Conservation (phyloP, 2,113 vertebrate species). For the Empidonax alnorum region DNA sequence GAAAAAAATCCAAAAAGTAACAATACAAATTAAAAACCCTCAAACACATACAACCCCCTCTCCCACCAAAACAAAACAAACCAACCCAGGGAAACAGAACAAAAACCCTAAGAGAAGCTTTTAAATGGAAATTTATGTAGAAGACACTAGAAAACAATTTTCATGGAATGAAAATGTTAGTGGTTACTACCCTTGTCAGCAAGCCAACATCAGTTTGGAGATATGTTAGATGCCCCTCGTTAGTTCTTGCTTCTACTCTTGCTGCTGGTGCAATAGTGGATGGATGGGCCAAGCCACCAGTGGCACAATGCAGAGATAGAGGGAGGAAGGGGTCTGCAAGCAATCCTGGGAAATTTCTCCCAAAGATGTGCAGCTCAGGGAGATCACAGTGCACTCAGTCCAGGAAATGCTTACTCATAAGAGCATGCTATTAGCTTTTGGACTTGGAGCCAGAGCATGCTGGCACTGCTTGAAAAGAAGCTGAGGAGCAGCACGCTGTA, state of each 20-base stretch:
- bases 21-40: background rate
- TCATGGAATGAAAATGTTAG: background rate
- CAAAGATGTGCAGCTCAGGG: background rate
- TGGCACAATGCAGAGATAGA: background rate
- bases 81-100: background rate
- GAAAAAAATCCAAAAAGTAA: background rate
- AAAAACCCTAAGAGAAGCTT: background rate
- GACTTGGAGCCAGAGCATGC: background rate
- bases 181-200: background rate
- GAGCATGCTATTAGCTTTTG: background rate
- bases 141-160: background rate
- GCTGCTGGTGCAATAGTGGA: background rate
- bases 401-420: conserved; percentile 20
- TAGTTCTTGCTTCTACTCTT: background rate
- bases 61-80: background rate
- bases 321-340: background rate
- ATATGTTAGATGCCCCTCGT: background rate
- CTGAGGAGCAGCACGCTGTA: background rate
- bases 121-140: background rate
- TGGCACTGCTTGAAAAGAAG: background rate
- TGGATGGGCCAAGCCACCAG: background rate
- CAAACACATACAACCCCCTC: fast-evolving
- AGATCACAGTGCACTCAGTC: background rate
- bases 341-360: background rate
- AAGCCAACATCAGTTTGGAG: background rate